Conservation (phyloP, 2,113 vertebrate genomes). For the Plecturocebus donacophilus region DNA sequence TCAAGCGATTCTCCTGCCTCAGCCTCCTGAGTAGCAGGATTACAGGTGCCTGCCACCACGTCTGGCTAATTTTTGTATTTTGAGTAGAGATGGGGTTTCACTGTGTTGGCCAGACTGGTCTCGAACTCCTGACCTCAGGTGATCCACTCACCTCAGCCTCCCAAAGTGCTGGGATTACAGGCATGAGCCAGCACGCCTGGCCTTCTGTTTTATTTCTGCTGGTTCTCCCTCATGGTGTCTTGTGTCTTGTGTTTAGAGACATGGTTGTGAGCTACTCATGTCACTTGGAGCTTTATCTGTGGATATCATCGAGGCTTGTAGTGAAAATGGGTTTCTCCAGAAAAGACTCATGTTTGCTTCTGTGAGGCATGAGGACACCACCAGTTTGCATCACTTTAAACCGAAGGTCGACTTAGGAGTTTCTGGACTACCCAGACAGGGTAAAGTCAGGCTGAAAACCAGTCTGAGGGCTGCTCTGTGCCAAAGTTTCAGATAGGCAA, state of each 20-base stretch:
- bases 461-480: background rate
- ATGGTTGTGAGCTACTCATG: background rate
- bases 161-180: no score
- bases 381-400: background rate
- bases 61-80: no score
- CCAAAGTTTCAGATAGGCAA: background rate
- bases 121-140: no score
- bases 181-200: no score
- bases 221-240: background rate
- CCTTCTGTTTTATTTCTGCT: background rate
- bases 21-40: no score
- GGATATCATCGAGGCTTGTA: background rate
- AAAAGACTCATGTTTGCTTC: background rate
- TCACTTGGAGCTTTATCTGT: background rate
- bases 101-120: no score
- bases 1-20: no score
- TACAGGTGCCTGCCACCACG: no score
- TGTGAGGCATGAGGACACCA: background rate
- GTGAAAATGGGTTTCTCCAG: background rate
- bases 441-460: background rate
- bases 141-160: no score
- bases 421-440: background rate
- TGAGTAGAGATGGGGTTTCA: no score
- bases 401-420: background rate
- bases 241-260: background rate